Conservation (phyloP, 2,113 vertebrate genomes). For the Cavia porcellus region DNA sequence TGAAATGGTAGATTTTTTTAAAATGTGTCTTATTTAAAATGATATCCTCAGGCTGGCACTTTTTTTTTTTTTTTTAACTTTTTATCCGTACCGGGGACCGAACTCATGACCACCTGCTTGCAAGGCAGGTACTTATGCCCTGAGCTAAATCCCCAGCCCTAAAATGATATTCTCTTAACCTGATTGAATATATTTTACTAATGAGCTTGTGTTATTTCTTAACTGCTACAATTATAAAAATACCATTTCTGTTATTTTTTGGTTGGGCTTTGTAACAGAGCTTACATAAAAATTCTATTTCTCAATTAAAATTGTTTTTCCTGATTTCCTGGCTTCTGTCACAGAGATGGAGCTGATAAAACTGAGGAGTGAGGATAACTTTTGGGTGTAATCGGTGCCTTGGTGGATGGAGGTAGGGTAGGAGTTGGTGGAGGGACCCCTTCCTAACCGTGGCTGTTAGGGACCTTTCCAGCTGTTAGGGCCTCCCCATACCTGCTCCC, state of each 20-base stretch:
- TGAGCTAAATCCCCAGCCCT: too few species aligned
- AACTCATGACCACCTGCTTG: too few species aligned
- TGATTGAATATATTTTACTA: conserved; percentile 9
- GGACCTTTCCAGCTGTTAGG: background rate
- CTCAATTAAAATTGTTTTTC: background rate
- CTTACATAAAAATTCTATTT: background rate
- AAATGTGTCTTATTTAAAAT: conserved; percentile 9
- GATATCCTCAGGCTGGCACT: background rate
- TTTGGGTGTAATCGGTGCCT: background rate
- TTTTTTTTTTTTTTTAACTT: too few species aligned
- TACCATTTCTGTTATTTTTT: background rate
- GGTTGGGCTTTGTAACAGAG: conserved; percentile 16
- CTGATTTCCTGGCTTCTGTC: background rate
- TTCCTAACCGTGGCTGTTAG: too few species aligned
- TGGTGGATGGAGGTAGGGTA: background rate
- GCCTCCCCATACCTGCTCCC: background rate
- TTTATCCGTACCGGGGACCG: too few species aligned
- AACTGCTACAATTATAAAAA: background rate
- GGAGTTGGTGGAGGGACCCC: background rate
- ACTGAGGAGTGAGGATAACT: background rate
- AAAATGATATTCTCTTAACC: background rate
- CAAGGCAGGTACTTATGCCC: too few species aligned
- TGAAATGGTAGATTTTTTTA: background rate
- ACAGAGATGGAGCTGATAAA: background rate
- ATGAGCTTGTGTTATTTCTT: background rate